Conservation (phyloP, 2,113 vertebrate species). For the Acrocephalus kingi region DNA sequence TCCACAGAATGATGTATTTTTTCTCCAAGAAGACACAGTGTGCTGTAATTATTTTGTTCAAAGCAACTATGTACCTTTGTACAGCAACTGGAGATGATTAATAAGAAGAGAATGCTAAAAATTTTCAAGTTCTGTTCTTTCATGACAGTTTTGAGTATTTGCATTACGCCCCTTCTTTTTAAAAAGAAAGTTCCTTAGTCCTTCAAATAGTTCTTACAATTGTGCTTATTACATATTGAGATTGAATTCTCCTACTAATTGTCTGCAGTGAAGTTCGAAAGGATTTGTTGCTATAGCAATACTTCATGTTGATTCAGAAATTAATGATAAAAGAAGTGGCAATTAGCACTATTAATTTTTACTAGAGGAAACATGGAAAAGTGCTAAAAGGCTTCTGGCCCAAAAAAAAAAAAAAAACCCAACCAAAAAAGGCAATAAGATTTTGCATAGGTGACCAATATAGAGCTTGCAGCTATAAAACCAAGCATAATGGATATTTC, state of each 20-base stretch:
- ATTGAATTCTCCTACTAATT: constrained; percentile 27
- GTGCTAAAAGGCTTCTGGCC: background rate
- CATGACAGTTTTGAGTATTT: background rate
- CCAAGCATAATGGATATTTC: background rate
- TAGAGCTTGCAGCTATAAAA: background rate
- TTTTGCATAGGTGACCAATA: background rate
- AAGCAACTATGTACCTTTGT: background rate
- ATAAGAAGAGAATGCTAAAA: background rate
- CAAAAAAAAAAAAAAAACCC: background rate
- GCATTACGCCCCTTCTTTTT: background rate
- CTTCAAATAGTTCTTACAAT: constrained; percentile 1
- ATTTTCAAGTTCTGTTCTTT: background rate
- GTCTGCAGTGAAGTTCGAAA: background rate
- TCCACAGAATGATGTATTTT: background rate
- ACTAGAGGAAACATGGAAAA: background rate
- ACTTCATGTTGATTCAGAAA: constrained; percentile 8
- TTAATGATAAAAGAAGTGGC: constrained; percentile 28
- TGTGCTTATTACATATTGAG: background rate
- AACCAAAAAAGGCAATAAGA: background rate
- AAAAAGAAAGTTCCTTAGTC: constrained; percentile 10
- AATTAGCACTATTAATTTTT: constrained; percentile 49
- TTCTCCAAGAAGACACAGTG: background rate
- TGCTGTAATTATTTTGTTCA: constrained; percentile 20
- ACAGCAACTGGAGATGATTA: background rate
- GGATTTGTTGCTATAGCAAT: constrained; percentile 61